Evolutionary conservation across 2,888 invertebrate species (phyloP).

Genomic region (Elaeidobius kamerunicus): DNA sequence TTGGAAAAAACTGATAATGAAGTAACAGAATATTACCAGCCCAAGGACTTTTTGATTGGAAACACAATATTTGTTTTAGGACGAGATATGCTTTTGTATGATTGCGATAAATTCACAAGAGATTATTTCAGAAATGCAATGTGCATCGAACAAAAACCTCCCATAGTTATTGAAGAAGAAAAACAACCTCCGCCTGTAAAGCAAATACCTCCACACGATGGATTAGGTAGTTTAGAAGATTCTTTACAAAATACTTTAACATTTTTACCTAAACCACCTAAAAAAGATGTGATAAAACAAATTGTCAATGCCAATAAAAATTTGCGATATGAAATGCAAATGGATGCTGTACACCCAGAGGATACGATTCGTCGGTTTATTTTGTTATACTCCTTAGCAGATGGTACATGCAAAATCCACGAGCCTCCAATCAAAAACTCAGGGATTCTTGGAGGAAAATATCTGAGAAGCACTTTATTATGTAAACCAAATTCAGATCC

Average conservation of each 20-base stretch:
- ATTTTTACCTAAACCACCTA: slow-evolving; percentile 68
- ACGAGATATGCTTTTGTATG: slow-evolving; percentile 69
- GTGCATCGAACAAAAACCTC: slow-evolving; percentile 49
- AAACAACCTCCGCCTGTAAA: slow-evolving; percentile 37
- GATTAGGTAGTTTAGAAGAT: slow-evolving; percentile 75
- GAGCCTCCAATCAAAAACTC: slow-evolving; percentile 73
- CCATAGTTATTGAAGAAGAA: slow-evolving; percentile 42
- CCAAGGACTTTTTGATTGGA: slow-evolving; percentile 74
- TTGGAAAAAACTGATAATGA: slow-evolving; percentile 70
- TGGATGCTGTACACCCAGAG: slow-evolving; percentile 78
- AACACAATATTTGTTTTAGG: slow-evolving; percentile 67
- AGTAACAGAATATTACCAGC: slow-evolving; percentile 73
- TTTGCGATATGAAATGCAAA: slow-evolving; percentile 56
- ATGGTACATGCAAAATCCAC: slow-evolving; percentile 70
- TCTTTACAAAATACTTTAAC: slow-evolving; percentile 70
- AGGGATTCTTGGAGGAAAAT: slow-evolving; percentile 74
- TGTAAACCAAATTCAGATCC: slow-evolving; percentile 67
- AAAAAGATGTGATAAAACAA: slow-evolving; percentile 72
- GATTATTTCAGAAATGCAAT: slow-evolving; percentile 19
- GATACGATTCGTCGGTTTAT: slow-evolving; percentile 73
- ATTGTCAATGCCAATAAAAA: slow-evolving; percentile 67
- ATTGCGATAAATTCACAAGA: slow-evolving; percentile 76
- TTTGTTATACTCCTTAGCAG: slow-evolving; percentile 70
- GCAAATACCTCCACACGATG: slow-evolving; percentile 65
- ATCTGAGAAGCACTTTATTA: slow-evolving; percentile 64